These are phyloP conservation scores for Bettongia penicillata DNA, from an alignment of 2,113 vertebrate genomes.

Conservation along the genomic window DNA sequence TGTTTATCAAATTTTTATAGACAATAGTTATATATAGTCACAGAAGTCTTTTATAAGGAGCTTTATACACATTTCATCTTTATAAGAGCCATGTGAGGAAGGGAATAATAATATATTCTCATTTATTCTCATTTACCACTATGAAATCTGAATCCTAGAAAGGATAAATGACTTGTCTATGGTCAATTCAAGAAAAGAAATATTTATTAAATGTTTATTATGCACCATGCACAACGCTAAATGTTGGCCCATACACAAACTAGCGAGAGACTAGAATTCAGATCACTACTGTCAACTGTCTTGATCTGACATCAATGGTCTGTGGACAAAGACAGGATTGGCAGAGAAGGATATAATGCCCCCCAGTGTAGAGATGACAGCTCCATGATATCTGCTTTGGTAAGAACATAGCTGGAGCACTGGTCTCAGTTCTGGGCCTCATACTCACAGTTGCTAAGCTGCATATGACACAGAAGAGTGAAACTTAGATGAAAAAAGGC, in stretches of 20 bases:
- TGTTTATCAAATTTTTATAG: too few species aligned
- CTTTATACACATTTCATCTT: neutral
- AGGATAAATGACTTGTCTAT: neutral
- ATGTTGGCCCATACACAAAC: neutral
- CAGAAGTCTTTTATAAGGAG: neutral
- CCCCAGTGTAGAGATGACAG: neutral
- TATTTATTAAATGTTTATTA: neutral
- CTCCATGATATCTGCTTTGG: neutral
- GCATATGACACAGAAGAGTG: neutral
- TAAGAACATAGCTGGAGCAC: neutral
- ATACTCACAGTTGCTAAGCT: neutral
- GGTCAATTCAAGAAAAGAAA: neutral
- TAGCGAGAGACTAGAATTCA: neutral
- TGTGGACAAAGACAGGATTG: neutral
- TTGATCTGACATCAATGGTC: neutral
- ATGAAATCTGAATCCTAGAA: neutral
- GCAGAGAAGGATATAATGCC: neutral
- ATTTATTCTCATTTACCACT: neutral
- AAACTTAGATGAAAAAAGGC: neutral
- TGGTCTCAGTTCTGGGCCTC: neutral
- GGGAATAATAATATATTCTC: too few species aligned
- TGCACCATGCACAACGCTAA: neutral
- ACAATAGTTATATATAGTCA: neutral
- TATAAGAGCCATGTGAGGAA: neutral
- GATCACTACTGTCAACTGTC: neutral